Conservation (phyloP, 2,797 vertebrate genomes). For the Odontamblyopus rebecca region DNA sequence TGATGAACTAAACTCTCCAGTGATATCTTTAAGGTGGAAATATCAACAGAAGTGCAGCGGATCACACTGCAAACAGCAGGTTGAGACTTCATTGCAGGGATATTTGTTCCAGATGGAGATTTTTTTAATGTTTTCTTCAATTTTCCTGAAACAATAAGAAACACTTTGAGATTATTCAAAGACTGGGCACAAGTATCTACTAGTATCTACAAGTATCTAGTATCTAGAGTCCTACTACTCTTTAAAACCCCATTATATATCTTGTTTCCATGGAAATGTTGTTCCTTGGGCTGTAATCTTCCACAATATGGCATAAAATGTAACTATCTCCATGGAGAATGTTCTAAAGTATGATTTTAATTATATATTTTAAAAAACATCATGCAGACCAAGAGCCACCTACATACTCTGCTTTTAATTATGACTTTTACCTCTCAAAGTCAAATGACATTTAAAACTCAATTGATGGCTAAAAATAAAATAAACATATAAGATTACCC, state of each 20-base stretch:
- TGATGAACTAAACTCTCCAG: conserved; percentile 45
- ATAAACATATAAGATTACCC: conserved; percentile 36
- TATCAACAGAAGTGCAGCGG: conserved; percentile 10
- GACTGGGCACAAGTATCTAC: neutral
- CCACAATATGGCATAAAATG: too few relatives aligned
- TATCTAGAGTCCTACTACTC: too few relatives aligned
- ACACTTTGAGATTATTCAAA: neutral
- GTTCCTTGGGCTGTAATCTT: too few relatives aligned
- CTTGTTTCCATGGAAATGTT: too few relatives aligned
- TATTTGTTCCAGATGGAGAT: neutral
- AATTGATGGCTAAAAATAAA: neutral
- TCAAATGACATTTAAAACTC: neutral
- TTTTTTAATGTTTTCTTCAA: conserved; percentile 13
- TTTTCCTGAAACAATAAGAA: conserved; percentile 38
- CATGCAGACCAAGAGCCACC: too few relatives aligned
- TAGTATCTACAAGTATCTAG: too few relatives aligned
- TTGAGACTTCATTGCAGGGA: conserved; percentile 21
- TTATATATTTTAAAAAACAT: too few relatives aligned
- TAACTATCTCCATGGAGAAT: too few relatives aligned
- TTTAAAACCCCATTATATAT: neutral
- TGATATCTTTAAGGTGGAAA: conserved; percentile 22
- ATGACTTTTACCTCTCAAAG: too few relatives aligned
- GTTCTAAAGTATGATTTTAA: too few relatives aligned
- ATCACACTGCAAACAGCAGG: conserved; percentile 48
- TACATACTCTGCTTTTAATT: too few relatives aligned